A percentile compares a stretch with the other conserved stretches of the same genome.
Conservation (phyloP, 2,888 invertebrate genomes). For the Scaeva pyrastri region DNA sequence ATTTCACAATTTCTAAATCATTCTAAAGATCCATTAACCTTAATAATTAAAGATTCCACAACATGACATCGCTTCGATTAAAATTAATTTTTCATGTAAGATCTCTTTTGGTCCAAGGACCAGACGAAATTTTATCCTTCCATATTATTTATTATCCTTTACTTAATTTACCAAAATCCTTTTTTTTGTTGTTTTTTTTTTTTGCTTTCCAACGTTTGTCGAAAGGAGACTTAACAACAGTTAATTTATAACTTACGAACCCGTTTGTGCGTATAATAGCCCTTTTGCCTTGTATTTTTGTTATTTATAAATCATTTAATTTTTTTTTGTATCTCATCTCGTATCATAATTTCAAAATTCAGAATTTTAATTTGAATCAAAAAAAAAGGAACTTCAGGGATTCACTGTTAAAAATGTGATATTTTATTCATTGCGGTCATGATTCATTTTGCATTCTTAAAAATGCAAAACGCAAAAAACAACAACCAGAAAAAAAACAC, state of each 20-base stretch:
- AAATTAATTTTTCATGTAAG: not conserved
- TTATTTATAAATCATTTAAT: not conserved
- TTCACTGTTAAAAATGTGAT: constrained; percentile 36
- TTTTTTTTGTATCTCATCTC: constrained; percentile 13
- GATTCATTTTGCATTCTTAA: constrained; percentile 67
- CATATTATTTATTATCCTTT: not conserved
- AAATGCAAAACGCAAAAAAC: constrained; percentile 33
- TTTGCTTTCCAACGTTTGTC: constrained; percentile 42
- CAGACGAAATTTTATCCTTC: not conserved
- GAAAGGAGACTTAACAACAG: constrained; percentile 43
- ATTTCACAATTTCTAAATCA: no score
- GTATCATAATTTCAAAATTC: constrained; percentile 23
- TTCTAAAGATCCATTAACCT: no score
- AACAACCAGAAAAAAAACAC: constrained; percentile 28
- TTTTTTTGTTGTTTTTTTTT: constrained; percentile 1
- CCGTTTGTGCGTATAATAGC: not conserved
- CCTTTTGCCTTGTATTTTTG: not conserved
- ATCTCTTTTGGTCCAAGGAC: not conserved
- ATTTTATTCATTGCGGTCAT: constrained; percentile 63
- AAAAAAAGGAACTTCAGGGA: constrained; percentile 4
- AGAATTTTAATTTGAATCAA: constrained; percentile 50
- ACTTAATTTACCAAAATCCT: constrained; percentile 8
- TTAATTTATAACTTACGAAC: constrained; percentile 57
- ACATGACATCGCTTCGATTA: not conserved
- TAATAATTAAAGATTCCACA: no score